phyloP scores from a whole-genome alignment of 2,797 vertebrate species.

The Darevskia nairensis region DNA sequence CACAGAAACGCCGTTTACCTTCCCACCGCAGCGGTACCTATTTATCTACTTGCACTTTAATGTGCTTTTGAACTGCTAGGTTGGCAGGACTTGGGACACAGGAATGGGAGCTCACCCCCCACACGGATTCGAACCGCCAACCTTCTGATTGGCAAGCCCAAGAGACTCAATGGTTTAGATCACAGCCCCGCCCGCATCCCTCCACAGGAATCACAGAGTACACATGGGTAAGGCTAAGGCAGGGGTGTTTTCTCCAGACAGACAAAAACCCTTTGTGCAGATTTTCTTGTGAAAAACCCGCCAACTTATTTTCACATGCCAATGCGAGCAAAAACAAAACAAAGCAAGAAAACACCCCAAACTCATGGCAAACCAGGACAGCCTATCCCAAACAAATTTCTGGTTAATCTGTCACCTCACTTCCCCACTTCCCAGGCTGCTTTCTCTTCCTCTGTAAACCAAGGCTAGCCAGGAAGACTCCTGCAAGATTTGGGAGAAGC shows the following conservation, averaged over 20 bases:
- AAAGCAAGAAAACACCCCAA: neutral
- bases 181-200: no score
- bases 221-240: neutral
- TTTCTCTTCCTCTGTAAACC: neutral
- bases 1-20: no score
- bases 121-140: fast-evolving
- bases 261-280: neutral
- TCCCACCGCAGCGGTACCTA: no score
- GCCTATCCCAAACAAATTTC: neutral
- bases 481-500: neutral
- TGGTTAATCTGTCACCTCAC: no score
- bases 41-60: no score
- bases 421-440: neutral
- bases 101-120: no score
- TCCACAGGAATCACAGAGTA: neutral
- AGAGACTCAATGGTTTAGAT: no score
- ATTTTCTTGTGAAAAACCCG: neutral
- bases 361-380: neutral
- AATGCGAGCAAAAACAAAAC: no score
- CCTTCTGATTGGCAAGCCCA: no score
- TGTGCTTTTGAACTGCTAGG: no score
- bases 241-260: neutral
- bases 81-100: no score
- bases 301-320: neutral
- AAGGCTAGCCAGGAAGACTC: neutral